Base-by-base conservation (phyloP, 2,888 invertebrate genomes). In the Ochlodes sylvanus region DNA sequence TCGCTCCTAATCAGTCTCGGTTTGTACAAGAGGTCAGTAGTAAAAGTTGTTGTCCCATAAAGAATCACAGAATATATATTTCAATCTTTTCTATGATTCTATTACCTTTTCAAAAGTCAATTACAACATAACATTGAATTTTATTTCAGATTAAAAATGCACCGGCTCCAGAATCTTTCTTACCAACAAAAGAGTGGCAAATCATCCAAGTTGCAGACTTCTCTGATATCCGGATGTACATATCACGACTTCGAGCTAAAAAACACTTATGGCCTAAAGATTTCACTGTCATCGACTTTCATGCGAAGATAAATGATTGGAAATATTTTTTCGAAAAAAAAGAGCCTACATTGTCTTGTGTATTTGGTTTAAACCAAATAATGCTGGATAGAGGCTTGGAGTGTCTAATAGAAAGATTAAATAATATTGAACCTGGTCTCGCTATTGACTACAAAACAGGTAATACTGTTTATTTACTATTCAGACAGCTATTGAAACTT, bases 161-260 rank as follows among this genome's bases (percentile, higher is more conserved):
- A 60, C 73, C 77, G 71, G 85, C 82, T 32, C 84, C 88, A 63
- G 83, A 84, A 41, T 84, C 77, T 72, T 73, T 93, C 7, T 87
- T 87, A 81, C 90, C 91, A 52, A 92, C 92, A 44, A 88, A 86
- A 68, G 94, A 95, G 77, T 97, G 97, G 96, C 96, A 96, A 85
- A 92, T 94, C 69, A 87, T 94, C 69, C 96, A 96, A 85, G 88
- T 96, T 1, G 93, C 95, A 9, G 94, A 96, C 75, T 97, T 97
- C 84, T 95, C 95, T 7, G 87, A 94, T 52, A 80, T 95, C 3
- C 92, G 96, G 77, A 87, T 94, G 80, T 94, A 94, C 64, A 79
- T 95, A 65, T 84, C 87, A 17, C 77, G 84, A n/a, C 74, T 90
- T 71, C 73, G 79, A 17, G 74, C 77, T 3, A 85, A 85, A 32